Evolutionary conservation across 2,888 invertebrate species (phyloP), one percentile per base, ranked within the genome.

Genomic region (Euclidia mi): DNA sequence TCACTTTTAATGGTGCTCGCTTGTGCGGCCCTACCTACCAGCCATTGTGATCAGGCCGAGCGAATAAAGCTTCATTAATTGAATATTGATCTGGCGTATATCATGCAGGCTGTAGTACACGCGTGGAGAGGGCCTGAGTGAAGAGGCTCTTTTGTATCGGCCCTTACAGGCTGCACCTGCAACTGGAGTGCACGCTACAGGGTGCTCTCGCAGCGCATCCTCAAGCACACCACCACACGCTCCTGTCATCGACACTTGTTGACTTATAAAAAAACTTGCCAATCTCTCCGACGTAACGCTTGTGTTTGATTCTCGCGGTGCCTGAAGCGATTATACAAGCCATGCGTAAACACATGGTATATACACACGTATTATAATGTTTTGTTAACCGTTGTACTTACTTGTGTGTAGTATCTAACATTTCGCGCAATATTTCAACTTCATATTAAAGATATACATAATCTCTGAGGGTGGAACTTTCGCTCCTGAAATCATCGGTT

Each of bases 81-180:
- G 42, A 57, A 59, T 64, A 62, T 69, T 32, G 72, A 69, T 51
- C 44, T 55, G 18, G 29, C 48, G 52, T 50, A 55, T 63, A 72
- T 65, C 53, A 47, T 57, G 51, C 51, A 56, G 56, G 72, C 61
- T 66, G 67, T 46, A 60, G 63, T 55, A 52, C 62, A 66, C 56
- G 44, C 49, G 49, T 47, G 37, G 44, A 52, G 52, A 18, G 53
- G 63, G 60, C 48, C 52, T 57, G 59, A 51, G 59, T 68, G 57
- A 60, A 70, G 72, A 35, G 46, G 49, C 43, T 29, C 71, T 56
- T 76, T 79, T 79, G 78, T 77, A 62, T 50, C 48, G 49, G 58
- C 62, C 51, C 57, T 44, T 34, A 52, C 62, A 51, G 64, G n/a
- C n/a, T n/a, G n/a, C n/a, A n/a, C n/a, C n/a, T n/a, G n/a, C n/a